phyloP scores from a whole-genome alignment of 2,113 vertebrate genomes.

The Plectropomus leopardus region DNA sequence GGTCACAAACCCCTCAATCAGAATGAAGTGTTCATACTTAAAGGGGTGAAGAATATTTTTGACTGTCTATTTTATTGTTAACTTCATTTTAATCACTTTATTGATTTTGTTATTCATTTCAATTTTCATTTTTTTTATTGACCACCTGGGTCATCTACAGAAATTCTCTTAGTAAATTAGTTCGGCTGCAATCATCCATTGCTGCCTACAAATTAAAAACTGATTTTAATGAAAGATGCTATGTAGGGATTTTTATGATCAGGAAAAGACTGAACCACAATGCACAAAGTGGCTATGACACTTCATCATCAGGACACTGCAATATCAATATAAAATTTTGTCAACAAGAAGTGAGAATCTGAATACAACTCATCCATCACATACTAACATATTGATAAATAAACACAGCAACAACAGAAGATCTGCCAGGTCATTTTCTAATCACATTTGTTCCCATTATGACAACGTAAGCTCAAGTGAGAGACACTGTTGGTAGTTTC shows the following conservation, averaged over 20 bases:
- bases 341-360: neutral
- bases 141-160: neutral
- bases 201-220: conserved; percentile 4
- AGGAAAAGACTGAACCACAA: neutral
- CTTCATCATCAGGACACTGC: neutral
- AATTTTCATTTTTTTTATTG: conserved; percentile 1
- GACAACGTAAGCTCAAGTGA: neutral
- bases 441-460: neutral
- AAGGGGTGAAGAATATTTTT: too few species aligned
- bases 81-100: too few species aligned
- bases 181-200: neutral
- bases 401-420: too few species aligned
- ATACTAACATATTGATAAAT: too few species aligned
- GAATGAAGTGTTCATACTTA: too few species aligned
- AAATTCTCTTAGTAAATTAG: neutral
- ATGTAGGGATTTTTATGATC: neutral
- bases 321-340: neutral
- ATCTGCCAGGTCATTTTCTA: neutral
- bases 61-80: too few species aligned
- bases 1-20: too few species aligned
- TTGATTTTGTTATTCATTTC: neutral
- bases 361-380: too few species aligned
- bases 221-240: neutral
- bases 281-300: neutral
- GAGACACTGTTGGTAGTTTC: neutral